These are phyloP conservation scores for Leptinotarsa texana DNA, from an alignment of 1,140 invertebrate genomes.

Conservation along the genomic window DNA sequence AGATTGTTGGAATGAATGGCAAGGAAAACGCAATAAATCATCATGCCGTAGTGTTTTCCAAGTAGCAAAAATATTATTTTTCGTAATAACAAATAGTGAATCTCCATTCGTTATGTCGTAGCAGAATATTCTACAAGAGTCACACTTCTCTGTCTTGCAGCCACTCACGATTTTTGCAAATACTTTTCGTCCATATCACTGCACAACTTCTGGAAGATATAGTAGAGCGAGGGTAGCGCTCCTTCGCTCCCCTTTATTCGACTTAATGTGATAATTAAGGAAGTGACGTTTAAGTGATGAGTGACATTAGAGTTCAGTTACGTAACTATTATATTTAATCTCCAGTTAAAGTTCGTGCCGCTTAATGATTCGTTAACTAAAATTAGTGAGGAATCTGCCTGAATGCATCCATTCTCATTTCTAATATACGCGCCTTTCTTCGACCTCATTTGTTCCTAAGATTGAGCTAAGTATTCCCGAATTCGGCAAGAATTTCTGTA, in stretches of 20 bases:
- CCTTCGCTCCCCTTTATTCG: conserved; percentile 29
- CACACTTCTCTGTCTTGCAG: too few species aligned
- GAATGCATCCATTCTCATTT: conserved; percentile 39
- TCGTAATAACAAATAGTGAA: too few species aligned
- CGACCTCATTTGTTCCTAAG: conserved; percentile 44
- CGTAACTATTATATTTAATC: conserved; percentile 56
- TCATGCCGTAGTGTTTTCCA: too few species aligned
- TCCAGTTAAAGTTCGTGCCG: conserved; percentile 52
- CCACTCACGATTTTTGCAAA: too few species aligned
- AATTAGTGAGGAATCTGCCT: conserved; percentile 41
- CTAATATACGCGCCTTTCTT: conserved; percentile 43
- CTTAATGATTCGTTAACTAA: conserved; percentile 55
- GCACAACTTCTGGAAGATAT: neutral
- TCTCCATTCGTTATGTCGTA: too few species aligned
- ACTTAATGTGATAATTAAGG: conserved; percentile 54
- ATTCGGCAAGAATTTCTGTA: conserved; percentile 24
- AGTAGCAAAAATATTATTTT: too few species aligned
- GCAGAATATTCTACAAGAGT: too few species aligned
- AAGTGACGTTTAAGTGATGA: conserved; percentile 54
- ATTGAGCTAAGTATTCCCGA: conserved; percentile 20
- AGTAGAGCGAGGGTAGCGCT: neutral
- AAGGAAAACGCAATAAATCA: too few species aligned
- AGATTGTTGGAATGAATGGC: too few species aligned
- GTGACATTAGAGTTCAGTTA: conserved; percentile 53
- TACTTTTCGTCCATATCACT: neutral